Base-by-base conservation (phyloP, 2,797 vertebrate genomes). In the Bovichtus variegatus region DNA sequence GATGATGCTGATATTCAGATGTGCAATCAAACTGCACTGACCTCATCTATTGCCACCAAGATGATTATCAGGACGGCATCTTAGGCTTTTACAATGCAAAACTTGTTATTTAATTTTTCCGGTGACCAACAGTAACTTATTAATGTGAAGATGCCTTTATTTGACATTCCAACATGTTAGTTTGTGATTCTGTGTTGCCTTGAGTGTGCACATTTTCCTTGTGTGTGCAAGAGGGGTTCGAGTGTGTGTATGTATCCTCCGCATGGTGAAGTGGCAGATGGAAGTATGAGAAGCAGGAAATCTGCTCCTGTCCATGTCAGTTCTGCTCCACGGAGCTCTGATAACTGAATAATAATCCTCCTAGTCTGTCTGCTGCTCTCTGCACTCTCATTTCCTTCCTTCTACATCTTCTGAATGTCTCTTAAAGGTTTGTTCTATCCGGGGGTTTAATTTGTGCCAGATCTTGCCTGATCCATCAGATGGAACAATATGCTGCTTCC, bases 261-360 rank as follows among this genome's bases (percentile, higher is more conserved):
- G 92, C 93, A 92, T 90, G 92, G 91, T 66, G 86, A 93, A 93
- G 92, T 95, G 93, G 90, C 92, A 95, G 95, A 94, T 93, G 90
- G 94, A 95, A 92, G 92, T 91, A 91, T 92, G 92, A 94, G 93
- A 94, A 94, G 93, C 93, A 94, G 91, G 93, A 95, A 95, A 93
- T 95, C 93, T 94, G 93, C 93, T 95, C 90, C 93, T 95, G 94
- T 95, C 92, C 87, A 81, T 95, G 94, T 95, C 95, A 94, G 95
- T 93, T 95, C 94, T 94, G 93, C 93, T 94, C 91, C 90, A 92
- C 88, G 75, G 93, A 94, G 83, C 93, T 93, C 91, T 94, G 94
- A 95, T 95, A 95, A 95, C 94, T 93, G 92, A 94, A 95, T 95
- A 95, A 95, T 95, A 95, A 95, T 94, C 86, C 87, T 88, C 88